Evolutionary conservation across 2,888 invertebrate genomes (phyloP), one percentile per base, ranked within the genome.

Genomic region (Watsonalla cultraria): DNA sequence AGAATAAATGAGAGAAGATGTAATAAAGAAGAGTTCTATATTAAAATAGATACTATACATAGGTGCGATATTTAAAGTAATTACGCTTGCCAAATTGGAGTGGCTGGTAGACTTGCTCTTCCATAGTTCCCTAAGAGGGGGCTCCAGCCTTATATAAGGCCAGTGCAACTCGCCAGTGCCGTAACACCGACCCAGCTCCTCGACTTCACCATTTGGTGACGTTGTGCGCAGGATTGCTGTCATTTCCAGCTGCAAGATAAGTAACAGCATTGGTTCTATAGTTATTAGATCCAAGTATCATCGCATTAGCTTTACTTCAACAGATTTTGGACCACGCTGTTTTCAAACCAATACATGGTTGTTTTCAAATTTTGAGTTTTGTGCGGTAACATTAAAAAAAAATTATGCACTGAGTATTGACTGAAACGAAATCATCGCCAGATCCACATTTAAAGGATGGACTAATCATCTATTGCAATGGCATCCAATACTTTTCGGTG

Each of bases 121-220:
- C 6, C 47, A 34, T 1, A 50, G 2, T 5, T 46, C 39, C 8
- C 53, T 0, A 0, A 42, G 42, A 5, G 42, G 42, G 0, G 83
- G 76, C 46, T 78, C 69, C 45, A 90, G 60, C 2, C 70, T 62
- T 7, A 90, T 79, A 51, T 78, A 88, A 0, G 88, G 88, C 90
- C 90, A 90, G 57, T 74, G 75, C n/a, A 90, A 60, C 54, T 87
- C 87, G 0, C 90, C 90, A 7, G 64, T 80, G 0, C 90, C 88
- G 0, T 64, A 59, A 47, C 86, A 87, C 1, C 63, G 72, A 0
- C 60, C 74, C 0, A 88, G 2, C 8, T 80, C 80, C 45, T 70
- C 60, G 0, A 62, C 24, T 0, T 54, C 55, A 0, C 80, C 80
- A 0, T 62, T 54, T 0, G 51, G 7, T 0, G 47, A 42, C 0